Evolutionary conservation across 2,888 invertebrate genomes (phyloP).

Genomic region (Falcaria lacertinaria): DNA sequence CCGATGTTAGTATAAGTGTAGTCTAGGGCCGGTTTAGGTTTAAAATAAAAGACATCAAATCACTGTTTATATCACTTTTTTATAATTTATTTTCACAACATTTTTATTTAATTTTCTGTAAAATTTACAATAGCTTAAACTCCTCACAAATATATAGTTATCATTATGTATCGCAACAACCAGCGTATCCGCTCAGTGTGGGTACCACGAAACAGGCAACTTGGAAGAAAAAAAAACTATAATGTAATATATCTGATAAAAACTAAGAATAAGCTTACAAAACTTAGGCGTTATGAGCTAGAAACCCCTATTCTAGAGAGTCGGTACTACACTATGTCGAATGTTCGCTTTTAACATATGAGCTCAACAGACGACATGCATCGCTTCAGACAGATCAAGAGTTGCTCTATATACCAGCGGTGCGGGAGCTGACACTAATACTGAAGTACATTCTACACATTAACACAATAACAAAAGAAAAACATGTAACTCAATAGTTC

Average conservation of each 20-base stretch:
- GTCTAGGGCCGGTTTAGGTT: no score
- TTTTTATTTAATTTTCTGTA: conserved; percentile 78
- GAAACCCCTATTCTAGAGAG: conserved; percentile 66
- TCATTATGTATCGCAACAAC: conserved; percentile 63
- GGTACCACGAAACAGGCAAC: conserved; percentile 63
- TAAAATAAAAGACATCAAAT: conserved; percentile 52
- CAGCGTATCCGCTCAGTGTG: conserved; percentile 39
- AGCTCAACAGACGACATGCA: conserved; percentile 51
- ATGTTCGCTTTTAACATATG: conserved; percentile 69
- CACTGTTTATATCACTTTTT: conserved; percentile 78
- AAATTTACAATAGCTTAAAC: conserved; percentile 80
- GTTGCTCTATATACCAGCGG: conserved; percentile 21
- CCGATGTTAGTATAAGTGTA: no score
- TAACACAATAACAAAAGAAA: neutral
- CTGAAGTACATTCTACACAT: neutral
- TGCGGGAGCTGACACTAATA: conserved; percentile 4
- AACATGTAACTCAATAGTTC: no score
- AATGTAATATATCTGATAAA: conserved; percentile 61
- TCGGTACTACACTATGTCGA: conserved; percentile 42
- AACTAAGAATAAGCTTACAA: conserved; percentile 65
- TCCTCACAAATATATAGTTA: conserved; percentile 74
- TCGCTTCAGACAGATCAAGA: conserved; percentile 16
- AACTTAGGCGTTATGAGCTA: conserved; percentile 62
- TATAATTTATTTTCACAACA: conserved; percentile 79
- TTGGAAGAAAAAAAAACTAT: conserved; percentile 61